Base-by-base conservation (phyloP, 2,797 vertebrate genomes). In the Sibirionetta formosa region DNA sequence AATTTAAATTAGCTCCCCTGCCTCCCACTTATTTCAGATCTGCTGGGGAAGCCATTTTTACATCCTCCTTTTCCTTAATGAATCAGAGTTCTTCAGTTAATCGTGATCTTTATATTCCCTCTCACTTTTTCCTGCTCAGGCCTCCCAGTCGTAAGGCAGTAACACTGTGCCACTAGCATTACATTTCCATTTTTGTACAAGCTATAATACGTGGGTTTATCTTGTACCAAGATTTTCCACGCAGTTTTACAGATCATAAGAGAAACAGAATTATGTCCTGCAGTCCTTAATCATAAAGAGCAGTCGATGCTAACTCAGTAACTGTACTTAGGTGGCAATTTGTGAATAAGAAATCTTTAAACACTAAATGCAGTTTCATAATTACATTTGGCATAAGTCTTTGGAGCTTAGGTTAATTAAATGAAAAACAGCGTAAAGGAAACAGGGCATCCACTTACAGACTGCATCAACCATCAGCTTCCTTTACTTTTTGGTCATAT, bases 111-210 rank as follows among this genome's bases (percentile, higher is more conserved):
- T 66, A 79, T 51, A 91, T 91, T 83, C 79, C 73, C 36, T 90
- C 72, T 90, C 82, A 91, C 11, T 66, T 51, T 84, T 94, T 96
- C 82, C 89, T 94, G 73, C 85, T 31, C 72, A 93, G 76, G 80
- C 54, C 69, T 91, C 66, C 85, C 77, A 89, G 14, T 86, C 84
- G 85, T 50, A 87, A 61, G 61, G 92, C 76, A 78, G 42, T 79
- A 94, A 44, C 4, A 1, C 58, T 84, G 70, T 84, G 50, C 83
- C 90, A 90, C 66, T 26, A 79, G 15, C 60, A 60, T 23, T 53
- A 58, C 31, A 66, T 70, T 90, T 90, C 93, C 70, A 80, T 93
- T 96, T 96, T 66, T 68, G 60, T 70, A 53, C 42, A 84, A 72
- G 33, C 64, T 86, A 40, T 1, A 82, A 63, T 73, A 90, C 0